A percentile compares a stretch with the other conserved stretches of the same genome.
Conservation (phyloP, 2,113 vertebrate species). For the Microcebus tavaratra region DNA sequence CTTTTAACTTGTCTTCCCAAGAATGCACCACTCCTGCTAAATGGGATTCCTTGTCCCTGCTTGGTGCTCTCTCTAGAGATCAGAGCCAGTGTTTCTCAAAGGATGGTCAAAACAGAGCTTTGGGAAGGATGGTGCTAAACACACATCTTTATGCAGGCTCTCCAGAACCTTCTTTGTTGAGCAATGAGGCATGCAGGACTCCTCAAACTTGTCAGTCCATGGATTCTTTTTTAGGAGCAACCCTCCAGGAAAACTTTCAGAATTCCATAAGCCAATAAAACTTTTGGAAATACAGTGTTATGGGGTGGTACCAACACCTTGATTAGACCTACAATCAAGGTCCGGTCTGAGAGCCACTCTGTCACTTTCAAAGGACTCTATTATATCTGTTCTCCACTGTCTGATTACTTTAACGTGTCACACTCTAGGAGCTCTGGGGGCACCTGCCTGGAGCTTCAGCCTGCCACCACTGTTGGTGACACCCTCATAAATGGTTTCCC, state of each 20-base stretch:
- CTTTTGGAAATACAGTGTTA: background rate
- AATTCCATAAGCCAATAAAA: background rate
- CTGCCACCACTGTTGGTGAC: background rate
- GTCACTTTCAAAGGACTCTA: background rate
- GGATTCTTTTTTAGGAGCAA: background rate
- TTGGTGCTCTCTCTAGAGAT: background rate
- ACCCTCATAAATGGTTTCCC: background rate
- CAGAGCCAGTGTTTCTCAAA: background rate
- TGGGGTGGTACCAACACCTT: background rate
- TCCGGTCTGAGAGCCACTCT: background rate
- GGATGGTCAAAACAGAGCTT: background rate
- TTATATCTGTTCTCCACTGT: background rate
- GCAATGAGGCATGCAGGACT: background rate
- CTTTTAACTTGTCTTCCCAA: background rate
- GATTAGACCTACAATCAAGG: rapidly evolving
- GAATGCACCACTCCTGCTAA: no score
- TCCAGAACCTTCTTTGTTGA: background rate
- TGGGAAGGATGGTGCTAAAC: background rate
- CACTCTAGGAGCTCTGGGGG: background rate
- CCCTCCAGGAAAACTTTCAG: background rate
- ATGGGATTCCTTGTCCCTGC: background rate
- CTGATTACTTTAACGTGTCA: background rate
- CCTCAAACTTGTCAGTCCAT: background rate
- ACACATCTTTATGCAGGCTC: background rate
- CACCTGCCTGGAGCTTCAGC: background rate